Evolutionary conservation across 2,888 invertebrate genomes (phyloP).

Genomic region (Phyllotreta cruciferae): DNA sequence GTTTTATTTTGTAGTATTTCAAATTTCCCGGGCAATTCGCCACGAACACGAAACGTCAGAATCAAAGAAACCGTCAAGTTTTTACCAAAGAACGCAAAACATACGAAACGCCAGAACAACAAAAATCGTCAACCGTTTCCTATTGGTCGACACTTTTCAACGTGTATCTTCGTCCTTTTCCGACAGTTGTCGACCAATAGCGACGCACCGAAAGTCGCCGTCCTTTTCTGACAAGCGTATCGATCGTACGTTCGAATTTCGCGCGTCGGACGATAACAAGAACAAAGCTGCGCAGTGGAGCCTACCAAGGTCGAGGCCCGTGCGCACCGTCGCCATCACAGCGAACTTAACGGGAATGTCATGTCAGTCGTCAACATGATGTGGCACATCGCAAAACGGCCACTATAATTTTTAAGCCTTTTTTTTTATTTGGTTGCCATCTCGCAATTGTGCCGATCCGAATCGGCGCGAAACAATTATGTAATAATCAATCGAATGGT

Average conservation of each 20-base stretch:
- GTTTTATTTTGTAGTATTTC: no score
- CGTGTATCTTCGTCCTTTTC: background rate
- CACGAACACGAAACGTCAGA: no score
- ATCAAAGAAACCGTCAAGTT: no score
- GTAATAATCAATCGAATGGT: slow-evolving; percentile 55
- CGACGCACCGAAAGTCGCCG: background rate
- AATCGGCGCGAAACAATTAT: slow-evolving; percentile 59
- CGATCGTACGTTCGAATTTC: slow-evolving; percentile 36
- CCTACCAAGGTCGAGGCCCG: slow-evolving; percentile 46
- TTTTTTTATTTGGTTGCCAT: slow-evolving; percentile 45
- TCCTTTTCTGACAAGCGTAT: slow-evolving; percentile 13
- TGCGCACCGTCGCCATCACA: slow-evolving; percentile 46
- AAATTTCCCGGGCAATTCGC: no score
- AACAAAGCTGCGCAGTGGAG: slow-evolving; percentile 35
- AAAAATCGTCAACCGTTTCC: no score
- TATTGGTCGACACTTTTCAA: background rate
- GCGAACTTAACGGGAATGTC: slow-evolving; percentile 43
- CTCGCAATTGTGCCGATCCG: slow-evolving; percentile 55
- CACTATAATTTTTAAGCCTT: slow-evolving; percentile 60
- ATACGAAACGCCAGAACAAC: no score
- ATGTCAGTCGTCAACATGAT: slow-evolving; percentile 62
- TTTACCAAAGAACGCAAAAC: no score
- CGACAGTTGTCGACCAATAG: background rate
- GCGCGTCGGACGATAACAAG: slow-evolving; percentile 36
- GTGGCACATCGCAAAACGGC: slow-evolving; percentile 62